Percentiles rank a stretch among this genome's conserved stretches.
Evolutionary conservation across 1,140 invertebrate species (phyloP).

Genomic region (Brachystomella parvula): DNA sequence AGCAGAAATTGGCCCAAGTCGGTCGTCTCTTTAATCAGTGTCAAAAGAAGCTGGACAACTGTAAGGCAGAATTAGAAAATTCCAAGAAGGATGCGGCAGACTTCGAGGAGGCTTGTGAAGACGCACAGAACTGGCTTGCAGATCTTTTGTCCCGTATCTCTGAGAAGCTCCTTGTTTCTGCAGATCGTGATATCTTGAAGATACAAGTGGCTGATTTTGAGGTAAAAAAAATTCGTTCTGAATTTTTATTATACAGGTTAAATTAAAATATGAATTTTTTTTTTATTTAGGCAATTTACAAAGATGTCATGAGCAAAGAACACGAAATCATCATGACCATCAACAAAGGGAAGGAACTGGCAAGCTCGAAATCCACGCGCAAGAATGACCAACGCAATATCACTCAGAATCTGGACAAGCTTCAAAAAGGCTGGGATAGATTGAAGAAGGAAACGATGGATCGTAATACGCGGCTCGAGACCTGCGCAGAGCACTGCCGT

Average conservation of each 20-base stretch:
- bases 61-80: conserved; percentile 81
- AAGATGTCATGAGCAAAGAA: conserved; percentile 78
- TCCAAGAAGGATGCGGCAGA: conserved; percentile 53
- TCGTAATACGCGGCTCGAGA: conserved; percentile 72
- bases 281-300: conserved; percentile 59
- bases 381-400: conserved; percentile 46
- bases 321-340: conserved; percentile 89
- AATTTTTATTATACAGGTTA: background rate
- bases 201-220: conserved; percentile 81
- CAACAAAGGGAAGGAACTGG: conserved; percentile 76
- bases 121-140: conserved; percentile 71
- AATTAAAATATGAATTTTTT: conserved; percentile 22
- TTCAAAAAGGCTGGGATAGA: conserved; percentile 82
- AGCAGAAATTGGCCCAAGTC: conserved; percentile 71
- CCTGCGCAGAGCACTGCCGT: conserved; percentile 79
- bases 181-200: conserved; percentile 69
- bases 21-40: conserved; percentile 74
- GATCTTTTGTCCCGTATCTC: conserved; percentile 63
- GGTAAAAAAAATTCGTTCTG: conserved; percentile 40
- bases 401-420: conserved; percentile 69
- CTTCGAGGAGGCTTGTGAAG: conserved; percentile 47
- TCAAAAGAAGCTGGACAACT: conserved; percentile 79
- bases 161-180: conserved; percentile 72
- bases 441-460: conserved; percentile 75
- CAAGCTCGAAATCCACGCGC: conserved; percentile 46